A percentile compares a stretch with the other conserved stretches of the same genome.
These are phyloP conservation scores for Epinephelus moara DNA, from an alignment of 2,113 vertebrate genomes.

Conservation along the genomic window DNA sequence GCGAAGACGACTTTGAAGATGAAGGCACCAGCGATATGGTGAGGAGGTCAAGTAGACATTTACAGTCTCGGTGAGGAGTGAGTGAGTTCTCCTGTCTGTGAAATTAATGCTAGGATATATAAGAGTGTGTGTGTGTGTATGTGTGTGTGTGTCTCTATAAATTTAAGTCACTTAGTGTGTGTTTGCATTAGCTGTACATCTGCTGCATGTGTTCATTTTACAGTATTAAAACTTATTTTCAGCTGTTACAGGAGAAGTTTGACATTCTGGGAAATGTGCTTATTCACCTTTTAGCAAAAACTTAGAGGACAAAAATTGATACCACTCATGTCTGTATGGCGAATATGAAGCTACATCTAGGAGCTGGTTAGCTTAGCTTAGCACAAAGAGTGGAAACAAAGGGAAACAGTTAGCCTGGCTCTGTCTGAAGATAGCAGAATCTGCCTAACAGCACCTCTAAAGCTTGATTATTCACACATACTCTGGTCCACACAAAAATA, in stretches of 20 bases:
- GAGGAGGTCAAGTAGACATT: slow-evolving; percentile 65
- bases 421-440: not conserved
- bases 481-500: too few species aligned
- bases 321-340: too few species aligned
- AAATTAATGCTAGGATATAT: not conserved
- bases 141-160: too few species aligned
- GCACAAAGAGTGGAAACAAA: not conserved
- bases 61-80: slow-evolving; percentile 8
- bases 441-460: not conserved
- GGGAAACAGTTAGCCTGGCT: too few species aligned
- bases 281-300: too few species aligned
- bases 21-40: slow-evolving; percentile 94
- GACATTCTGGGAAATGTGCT: too few species aligned
- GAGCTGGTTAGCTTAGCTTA: not conserved
- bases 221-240: not conserved
- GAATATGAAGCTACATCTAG: not conserved
- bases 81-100: not conserved
- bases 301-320: too few species aligned
- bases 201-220: not conserved
- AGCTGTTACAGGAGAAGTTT: too few species aligned
- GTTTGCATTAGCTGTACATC: not conserved
- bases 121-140: not conserved
- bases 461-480: too few species aligned
- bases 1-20: slow-evolving; percentile 95
- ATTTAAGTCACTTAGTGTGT: not conserved